These are phyloP conservation scores for Solea senegalensis DNA, from an alignment of 2,113 vertebrate genomes.

Conservation along the genomic window DNA sequence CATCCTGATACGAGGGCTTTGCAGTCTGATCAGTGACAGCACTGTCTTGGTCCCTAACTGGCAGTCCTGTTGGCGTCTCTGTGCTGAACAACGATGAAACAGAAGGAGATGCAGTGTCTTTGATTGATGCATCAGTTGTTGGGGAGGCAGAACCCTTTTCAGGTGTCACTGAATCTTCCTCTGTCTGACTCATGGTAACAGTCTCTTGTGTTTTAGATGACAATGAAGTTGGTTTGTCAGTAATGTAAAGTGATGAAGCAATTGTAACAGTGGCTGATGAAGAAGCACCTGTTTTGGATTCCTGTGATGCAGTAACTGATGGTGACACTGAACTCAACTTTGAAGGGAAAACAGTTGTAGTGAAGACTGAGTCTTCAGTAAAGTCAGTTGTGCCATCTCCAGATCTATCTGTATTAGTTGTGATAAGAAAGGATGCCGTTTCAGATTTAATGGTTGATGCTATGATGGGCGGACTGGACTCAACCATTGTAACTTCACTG, in stretches of 20 bases:
- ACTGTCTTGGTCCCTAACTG: not conserved
- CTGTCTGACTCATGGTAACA: not conserved
- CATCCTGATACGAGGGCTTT: not conserved
- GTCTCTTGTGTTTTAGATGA: not conserved
- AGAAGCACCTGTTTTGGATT: not conserved
- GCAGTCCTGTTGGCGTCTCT: not conserved
- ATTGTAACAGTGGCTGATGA: not conserved
- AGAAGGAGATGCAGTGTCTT: not conserved
- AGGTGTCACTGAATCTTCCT: not conserved
- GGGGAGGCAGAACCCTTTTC: not conserved
- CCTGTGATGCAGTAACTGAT: no score
- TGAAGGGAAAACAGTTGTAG: not conserved
- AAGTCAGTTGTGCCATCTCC: conserved; percentile 1
- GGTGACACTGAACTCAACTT: no score
- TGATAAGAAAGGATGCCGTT: not conserved
- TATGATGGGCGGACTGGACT: not conserved
- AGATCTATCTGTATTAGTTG: not conserved
- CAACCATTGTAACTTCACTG: not conserved
- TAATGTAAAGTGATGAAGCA: conserved; percentile 5
- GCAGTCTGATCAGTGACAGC: conserved; percentile 1
- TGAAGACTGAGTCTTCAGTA: not conserved
- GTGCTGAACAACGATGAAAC: not conserved
- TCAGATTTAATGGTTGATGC: not conserved
- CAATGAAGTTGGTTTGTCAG: not conserved
- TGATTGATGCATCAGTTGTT: not conserved